phyloP scores from a whole-genome alignment of 1,140 invertebrate genomes.

The Dreissena polymorpha region DNA sequence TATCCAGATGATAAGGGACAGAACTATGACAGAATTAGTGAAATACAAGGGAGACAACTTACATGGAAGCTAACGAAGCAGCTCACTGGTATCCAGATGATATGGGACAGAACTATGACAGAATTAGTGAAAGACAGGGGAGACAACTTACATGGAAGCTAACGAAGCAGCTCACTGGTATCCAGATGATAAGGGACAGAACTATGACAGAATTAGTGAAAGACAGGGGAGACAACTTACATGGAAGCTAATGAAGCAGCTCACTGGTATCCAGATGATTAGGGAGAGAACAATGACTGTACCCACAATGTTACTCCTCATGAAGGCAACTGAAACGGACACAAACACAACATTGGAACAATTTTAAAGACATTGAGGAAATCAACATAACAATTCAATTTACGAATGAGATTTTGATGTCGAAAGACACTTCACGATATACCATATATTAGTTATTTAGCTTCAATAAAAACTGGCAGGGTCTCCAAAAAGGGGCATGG shows the following conservation, averaged over 20 bases:
- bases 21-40: too few species aligned
- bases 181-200: conserved; percentile 95
- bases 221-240: conserved; percentile 55
- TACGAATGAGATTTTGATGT: too few species aligned
- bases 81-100: background rate
- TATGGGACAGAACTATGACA: too few species aligned
- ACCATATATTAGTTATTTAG: too few species aligned
- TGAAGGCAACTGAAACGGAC: conserved; percentile 84
- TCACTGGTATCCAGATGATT: conserved; percentile 92
- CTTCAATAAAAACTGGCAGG: too few species aligned
- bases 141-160: conserved; percentile 62
- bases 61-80: background rate
- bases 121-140: too few species aligned
- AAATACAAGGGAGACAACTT: background rate
- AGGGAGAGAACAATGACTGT: conserved; percentile 93
- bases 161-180: conserved; percentile 84
- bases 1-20: background rate
- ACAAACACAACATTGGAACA: background rate
- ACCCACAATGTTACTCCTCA: conserved; percentile 94
- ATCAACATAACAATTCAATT: too few species aligned
- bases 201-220: conserved; percentile 87
- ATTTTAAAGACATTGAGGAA: too few species aligned
- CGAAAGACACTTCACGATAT: too few species aligned
- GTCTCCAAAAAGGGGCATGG: too few species aligned
- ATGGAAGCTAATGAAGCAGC: conserved; percentile 76